These are phyloP conservation scores for Sorex fumeus DNA, from an alignment of 2,113 vertebrate genomes.

Conservation along the genomic window DNA sequence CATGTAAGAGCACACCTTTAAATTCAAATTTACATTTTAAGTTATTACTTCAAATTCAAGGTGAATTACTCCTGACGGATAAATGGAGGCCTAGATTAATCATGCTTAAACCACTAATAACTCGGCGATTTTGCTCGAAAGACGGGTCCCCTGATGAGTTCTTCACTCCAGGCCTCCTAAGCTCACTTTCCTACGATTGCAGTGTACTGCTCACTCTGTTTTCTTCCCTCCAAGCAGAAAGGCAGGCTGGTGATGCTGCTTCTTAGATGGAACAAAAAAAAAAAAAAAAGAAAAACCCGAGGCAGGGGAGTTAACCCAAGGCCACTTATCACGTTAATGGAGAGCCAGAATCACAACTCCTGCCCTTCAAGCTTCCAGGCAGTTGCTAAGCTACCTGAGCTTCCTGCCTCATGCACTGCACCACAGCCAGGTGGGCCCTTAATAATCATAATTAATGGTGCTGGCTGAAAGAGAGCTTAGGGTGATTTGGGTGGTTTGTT, in stretches of 20 bases:
- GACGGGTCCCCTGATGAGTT: background rate
- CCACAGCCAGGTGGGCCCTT: constrained; percentile 63
- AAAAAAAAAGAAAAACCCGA: constrained; percentile 62
- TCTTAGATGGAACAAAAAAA: constrained; percentile 75
- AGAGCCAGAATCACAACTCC: constrained; percentile 74
- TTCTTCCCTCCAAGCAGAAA: constrained; percentile 52
- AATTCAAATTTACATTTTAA: constrained; percentile 51
- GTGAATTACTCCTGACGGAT: constrained; percentile 43
- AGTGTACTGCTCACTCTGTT: background rate
- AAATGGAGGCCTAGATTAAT: constrained; percentile 40
- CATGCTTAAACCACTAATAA: background rate
- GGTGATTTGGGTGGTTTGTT: constrained; percentile 70
- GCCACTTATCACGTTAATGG: constrained; percentile 80
- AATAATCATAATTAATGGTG: constrained; percentile 81
- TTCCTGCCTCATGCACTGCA: constrained; percentile 58
- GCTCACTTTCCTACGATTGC: constrained; percentile 52
- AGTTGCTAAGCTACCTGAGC: constrained; percentile 81
- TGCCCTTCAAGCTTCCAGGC: constrained; percentile 73
- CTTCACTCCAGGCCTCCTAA: background rate
- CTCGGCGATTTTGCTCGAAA: background rate
- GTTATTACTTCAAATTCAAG: background rate
- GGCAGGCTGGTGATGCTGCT: constrained; percentile 51
- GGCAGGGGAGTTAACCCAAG: constrained; percentile 69
- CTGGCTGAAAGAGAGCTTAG: constrained; percentile 62
- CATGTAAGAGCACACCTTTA: background rate